Base-by-base conservation (phyloP, 2,797 vertebrate species). In the Acipenser oxyrinchus region DNA sequence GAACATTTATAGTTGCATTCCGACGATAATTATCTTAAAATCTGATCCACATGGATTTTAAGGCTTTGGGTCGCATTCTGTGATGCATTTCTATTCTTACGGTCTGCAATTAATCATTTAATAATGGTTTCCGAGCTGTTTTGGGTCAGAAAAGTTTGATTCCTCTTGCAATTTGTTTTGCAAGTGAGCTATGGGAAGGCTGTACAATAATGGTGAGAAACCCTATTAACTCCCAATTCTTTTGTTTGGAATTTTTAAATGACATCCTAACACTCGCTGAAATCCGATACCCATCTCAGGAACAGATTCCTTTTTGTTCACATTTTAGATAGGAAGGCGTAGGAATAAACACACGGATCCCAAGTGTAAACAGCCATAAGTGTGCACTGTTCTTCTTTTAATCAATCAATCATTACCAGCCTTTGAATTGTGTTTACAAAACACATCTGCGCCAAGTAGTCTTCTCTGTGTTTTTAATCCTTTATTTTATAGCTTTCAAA, bases 101-200 rank as follows among this genome's bases (percentile, higher is more conserved):
- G 67, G 49, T 69, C 63, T 64, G 60, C 55, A 66, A 72, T 67
- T 66, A 69, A 64, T 72, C 71, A 69, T 69, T 60, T 10, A 60
- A 49, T 60, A 62, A 65, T 53, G 62, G 53, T 50, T 65, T 65
- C 51, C 6, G 51, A 68, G 51, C 68, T 55, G 58, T 64, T 68
- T 70, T 61, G 15, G 64, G 60, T 57, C 51, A 65, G 49, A 57
- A 63, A 48, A 15, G 63, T 65, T 57, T 51, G 60, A 60, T 68
- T 68, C 66, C 62, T 6, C 15, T 68, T 71, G 13, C 57, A 51
- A 10, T 23, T 49, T 60, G 23, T 53, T 64, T 64, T 57, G 48
- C 37, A 13, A 63, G 57, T 65, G 13, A 66, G 13, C 52, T 66
- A 23, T 63, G 65, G 53, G 49, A 3, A 55, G 63, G 7, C 3